These are phyloP conservation scores for Campoletis sonorensis DNA, from an alignment of 1,140 invertebrate species.

Conservation along the genomic window DNA sequence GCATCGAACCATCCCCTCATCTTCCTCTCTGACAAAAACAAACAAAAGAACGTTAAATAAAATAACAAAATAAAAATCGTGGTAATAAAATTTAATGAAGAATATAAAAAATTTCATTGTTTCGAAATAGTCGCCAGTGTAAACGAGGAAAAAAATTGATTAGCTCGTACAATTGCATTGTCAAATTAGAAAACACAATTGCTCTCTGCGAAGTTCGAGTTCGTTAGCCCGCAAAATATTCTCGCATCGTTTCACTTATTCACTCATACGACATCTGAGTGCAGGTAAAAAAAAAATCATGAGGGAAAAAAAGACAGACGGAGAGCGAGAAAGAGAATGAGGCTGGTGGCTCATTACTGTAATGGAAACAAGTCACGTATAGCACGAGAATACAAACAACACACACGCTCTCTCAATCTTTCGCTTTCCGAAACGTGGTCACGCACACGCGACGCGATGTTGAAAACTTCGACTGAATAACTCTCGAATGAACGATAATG, in stretches of 20 bases:
- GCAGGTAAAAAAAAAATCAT: no score
- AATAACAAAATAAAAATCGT: neutral
- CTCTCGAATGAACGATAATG: neutral
- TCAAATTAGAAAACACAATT: conserved; percentile 32
- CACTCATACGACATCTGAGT: neutral
- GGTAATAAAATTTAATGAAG: neutral
- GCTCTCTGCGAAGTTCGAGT: neutral
- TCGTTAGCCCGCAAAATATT: conserved; percentile 15
- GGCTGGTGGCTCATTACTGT: conserved; percentile 21
- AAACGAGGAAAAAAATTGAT: neutral
- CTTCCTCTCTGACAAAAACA: conserved; percentile 54
- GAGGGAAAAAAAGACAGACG: neutral
- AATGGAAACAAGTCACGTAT: conserved; percentile 40
- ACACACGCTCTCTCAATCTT: neutral
- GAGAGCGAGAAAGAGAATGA: neutral
- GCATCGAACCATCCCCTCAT: conserved; percentile 97
- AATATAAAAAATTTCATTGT: neutral
- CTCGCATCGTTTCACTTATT: conserved; percentile 23
- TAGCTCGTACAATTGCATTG: neutral
- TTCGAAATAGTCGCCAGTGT: neutral
- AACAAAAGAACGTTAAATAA: conserved; percentile 44
- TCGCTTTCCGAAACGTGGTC: conserved; percentile 11
- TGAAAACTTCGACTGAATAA: conserved; percentile 4
- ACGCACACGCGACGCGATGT: conserved; percentile 28
- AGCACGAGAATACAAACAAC: conserved; percentile 15